Base-by-base conservation (phyloP, 1,140 invertebrate genomes). In the Telenomus remus region DNA sequence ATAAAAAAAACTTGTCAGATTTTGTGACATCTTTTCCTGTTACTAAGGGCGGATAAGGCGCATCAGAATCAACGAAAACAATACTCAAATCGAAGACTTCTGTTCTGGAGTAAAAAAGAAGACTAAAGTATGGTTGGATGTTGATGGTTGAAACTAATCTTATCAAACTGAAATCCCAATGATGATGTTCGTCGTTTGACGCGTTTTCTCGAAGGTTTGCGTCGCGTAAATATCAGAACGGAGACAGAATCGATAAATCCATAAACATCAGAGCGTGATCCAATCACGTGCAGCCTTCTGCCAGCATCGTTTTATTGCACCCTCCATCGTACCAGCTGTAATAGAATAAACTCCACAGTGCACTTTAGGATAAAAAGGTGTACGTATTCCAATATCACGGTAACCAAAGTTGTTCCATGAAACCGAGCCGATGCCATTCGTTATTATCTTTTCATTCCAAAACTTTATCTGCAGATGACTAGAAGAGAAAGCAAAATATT, bases 211-310 rank as follows among this genome's bases (percentile, higher is more conserved):
- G 53, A 63, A 71, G 63, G 63, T 77, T 75, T 77, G 46, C 68
- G 50, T 57, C 63, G 57, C 57, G 66, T 70, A 77, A 77, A 77
- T 72, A 77, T 77, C 63, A 39, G 68, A 49, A 77, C 74, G 57
- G 53, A 55, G 74, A 77, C 68, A 68, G 68, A 77, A 77, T 77
- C 74, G 74, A 77, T 77, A 77, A 77, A 77, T 77, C 74, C 68
- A 77, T 77, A 77, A 77, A 77, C 74, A 77, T 77, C 66, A 72
- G 68, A 64, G 63, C 59, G 55, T 55, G 74, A 77, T 71, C 74
- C 68, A 71, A 77, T 77, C 74, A 72, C 74, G 63, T 54, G 61
- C 68, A 77, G 66, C 74, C 63, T 77, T 76, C 61, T 77, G 68
- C 19, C 66, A 63, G 56, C 57, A 72, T 77, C 74, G 74, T 77